Evolutionary conservation across 2,888 invertebrate species (phyloP).

Genomic region (Scaptomyza reducta): DNA sequence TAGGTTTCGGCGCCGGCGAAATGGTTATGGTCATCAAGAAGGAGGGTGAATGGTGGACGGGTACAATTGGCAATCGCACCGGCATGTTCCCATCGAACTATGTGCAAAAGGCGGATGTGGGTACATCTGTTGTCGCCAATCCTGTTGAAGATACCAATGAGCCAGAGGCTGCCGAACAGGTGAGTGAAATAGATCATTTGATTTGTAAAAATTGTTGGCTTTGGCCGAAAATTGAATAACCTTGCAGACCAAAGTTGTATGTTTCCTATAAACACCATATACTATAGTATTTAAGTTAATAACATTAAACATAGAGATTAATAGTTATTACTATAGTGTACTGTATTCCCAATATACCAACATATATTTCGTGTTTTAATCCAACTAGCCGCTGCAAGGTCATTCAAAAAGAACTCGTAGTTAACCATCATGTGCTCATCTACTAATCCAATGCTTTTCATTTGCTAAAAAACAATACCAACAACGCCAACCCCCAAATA

Average conservation of each 20-base stretch:
- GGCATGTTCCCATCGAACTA: slow-evolving; percentile 99
- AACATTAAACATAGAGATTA: neutral
- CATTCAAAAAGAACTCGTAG: slow-evolving; percentile 21
- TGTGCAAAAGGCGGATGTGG: slow-evolving; percentile 89
- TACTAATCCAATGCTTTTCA: slow-evolving; percentile 78
- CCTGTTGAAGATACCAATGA: slow-evolving; percentile 32
- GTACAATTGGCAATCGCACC: slow-evolving; percentile 90
- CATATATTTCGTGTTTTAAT: too few relatives aligned
- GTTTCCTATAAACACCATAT: neutral
- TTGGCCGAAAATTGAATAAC: neutral
- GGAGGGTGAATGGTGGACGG: slow-evolving; percentile 99
- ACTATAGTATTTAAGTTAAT: neutral
- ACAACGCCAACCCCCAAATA: slow-evolving; percentile 40
- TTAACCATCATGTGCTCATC: slow-evolving; percentile 67
- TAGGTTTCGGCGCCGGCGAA: slow-evolving; percentile 94
- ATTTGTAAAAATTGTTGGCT: neutral
- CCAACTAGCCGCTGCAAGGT: slow-evolving; percentile 13
- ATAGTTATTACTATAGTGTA: neutral
- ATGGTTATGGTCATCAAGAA: slow-evolving; percentile 93
- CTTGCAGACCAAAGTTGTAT: slow-evolving; percentile 9
- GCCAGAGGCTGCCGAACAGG: slow-evolving; percentile 61
- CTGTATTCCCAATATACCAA: neutral
- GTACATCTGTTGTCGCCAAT: slow-evolving; percentile 58
- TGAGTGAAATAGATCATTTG: slow-evolving; percentile 29
- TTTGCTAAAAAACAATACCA: slow-evolving; percentile 51